phyloP scores from a whole-genome alignment of 64 coral and sea anemone species.

The Platygyra sinensis region DNA sequence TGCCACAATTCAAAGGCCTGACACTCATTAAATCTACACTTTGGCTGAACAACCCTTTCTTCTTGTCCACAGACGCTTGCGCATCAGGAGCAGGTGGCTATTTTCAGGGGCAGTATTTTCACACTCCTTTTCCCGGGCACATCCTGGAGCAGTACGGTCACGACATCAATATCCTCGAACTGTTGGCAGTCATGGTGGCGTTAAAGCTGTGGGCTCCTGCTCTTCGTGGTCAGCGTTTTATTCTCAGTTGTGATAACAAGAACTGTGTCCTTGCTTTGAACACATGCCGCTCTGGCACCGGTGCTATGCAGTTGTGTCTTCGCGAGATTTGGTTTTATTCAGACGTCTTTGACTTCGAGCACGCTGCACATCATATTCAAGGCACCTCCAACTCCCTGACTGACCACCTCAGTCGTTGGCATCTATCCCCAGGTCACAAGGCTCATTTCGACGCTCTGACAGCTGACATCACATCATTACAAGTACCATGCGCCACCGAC shows the following conservation, averaged over 20 bases:
- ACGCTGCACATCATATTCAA: not conserved
- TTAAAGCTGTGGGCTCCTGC: no score
- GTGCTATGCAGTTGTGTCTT: no score
- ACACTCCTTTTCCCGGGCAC: no score
- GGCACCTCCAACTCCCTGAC: slow-evolving; percentile 4
- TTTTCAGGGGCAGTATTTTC: no score
- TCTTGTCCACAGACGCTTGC: not conserved
- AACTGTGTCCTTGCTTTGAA: not conserved
- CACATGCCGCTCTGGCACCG: not conserved
- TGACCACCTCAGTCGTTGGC: slow-evolving; percentile 24
- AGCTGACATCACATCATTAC: no score
- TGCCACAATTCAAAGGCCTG: slow-evolving; percentile 7
- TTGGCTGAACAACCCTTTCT: not conserved
- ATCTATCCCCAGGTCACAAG: not conserved
- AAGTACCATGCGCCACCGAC: not conserved
- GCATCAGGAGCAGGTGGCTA: no score
- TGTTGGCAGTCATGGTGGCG: no score
- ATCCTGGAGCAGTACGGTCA: no score
- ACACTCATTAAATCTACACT: slow-evolving; percentile 11
- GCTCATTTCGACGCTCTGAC: not conserved
- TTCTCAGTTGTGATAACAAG: not conserved
- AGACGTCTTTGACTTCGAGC: no score
- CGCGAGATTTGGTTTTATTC: no score
- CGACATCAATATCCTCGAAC: no score
- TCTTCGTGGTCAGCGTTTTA: not conserved